These are phyloP conservation scores for Drosophila prolongata DNA, from an alignment of 2,888 invertebrate genomes.

Conservation along the genomic window DNA sequence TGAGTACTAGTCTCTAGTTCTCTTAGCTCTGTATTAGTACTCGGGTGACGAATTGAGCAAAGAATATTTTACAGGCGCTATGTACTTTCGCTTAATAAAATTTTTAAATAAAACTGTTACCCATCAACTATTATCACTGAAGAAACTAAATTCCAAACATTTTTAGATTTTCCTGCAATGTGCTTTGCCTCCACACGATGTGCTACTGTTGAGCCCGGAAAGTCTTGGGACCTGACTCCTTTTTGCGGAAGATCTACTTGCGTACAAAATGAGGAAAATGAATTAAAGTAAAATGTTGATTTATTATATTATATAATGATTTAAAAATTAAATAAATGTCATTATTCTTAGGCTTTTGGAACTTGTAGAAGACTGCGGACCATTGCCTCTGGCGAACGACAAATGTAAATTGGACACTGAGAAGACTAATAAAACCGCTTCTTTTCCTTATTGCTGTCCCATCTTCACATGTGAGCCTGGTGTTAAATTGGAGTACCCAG, in stretches of 20 bases:
- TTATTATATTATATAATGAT: neutral
- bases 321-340: neutral
- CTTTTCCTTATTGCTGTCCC: conserved; percentile 95
- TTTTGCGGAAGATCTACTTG: conserved; percentile 97
- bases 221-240: conserved; percentile 93
- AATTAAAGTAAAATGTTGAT: conserved; percentile 85
- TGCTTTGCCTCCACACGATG: conserved; percentile 96
- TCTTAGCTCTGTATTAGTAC: too few relatives aligned
- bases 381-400: conserved; percentile 93
- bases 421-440: conserved; percentile 94
- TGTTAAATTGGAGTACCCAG: conserved; percentile 93
- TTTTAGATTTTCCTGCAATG: conserved; percentile 92
- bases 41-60: too few relatives aligned
- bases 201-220: conserved; percentile 93
- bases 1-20: too few relatives aligned
- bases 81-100: too few relatives aligned
- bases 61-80: too few relatives aligned
- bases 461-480: conserved; percentile 94
- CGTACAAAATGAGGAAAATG: conserved; percentile 90
- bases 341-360: conserved; percentile 88
- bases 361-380: conserved; percentile 95
- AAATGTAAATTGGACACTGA: conserved; percentile 94
- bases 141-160: too few relatives aligned
- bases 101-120: too few relatives aligned
- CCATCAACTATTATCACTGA: too few relatives aligned